A percentile compares a stretch with the other conserved stretches of the same genome.
These are phyloP conservation scores for Stichopus chloronotus DNA, from an alignment of 35 echinoderm and acorn worm species.

Conservation along the genomic window DNA sequence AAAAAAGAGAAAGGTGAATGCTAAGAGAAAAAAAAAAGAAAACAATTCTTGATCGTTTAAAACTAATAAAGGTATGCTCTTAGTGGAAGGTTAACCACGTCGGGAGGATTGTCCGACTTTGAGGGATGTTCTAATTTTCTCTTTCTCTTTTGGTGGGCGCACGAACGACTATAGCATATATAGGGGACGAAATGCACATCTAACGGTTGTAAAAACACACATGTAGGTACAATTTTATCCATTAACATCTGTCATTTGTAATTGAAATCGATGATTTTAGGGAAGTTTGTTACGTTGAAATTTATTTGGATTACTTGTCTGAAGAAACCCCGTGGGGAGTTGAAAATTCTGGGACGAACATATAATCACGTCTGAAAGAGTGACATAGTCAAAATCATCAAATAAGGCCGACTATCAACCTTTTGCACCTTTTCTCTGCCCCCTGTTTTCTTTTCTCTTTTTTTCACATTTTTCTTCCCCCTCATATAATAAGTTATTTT, in stretches of 20 bases:
- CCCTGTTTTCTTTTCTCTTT: not conserved
- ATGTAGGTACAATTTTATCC: conserved; percentile 25
- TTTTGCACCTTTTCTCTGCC: not conserved
- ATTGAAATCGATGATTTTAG: conserved; percentile 43
- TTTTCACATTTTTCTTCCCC: not conserved
- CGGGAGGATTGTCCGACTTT: conserved; percentile 29
- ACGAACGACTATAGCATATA: not conserved
- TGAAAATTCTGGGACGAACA: conserved; percentile 33
- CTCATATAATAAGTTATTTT: not conserved
- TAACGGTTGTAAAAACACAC: conserved; percentile 33
- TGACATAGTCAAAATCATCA: not conserved
- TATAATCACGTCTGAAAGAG: conserved; percentile 17
- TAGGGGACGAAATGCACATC: not conserved
- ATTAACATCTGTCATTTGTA: conserved; percentile 31
- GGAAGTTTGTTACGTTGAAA: not conserved
- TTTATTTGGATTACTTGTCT: conserved; percentile 8
- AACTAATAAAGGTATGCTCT: conserved; percentile 29
- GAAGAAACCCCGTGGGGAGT: conserved; percentile 19
- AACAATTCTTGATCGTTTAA: conserved; percentile 22
- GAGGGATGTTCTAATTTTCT: too few species aligned
- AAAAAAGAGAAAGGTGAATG: too few species aligned
- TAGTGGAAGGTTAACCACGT: conserved; percentile 23
- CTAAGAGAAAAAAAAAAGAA: not conserved
- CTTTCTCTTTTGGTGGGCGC: not conserved
- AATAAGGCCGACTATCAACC: conserved; percentile 15